Evolutionary conservation across 1,140 invertebrate genomes (phyloP).

Genomic region (Bombus terrestris): DNA sequence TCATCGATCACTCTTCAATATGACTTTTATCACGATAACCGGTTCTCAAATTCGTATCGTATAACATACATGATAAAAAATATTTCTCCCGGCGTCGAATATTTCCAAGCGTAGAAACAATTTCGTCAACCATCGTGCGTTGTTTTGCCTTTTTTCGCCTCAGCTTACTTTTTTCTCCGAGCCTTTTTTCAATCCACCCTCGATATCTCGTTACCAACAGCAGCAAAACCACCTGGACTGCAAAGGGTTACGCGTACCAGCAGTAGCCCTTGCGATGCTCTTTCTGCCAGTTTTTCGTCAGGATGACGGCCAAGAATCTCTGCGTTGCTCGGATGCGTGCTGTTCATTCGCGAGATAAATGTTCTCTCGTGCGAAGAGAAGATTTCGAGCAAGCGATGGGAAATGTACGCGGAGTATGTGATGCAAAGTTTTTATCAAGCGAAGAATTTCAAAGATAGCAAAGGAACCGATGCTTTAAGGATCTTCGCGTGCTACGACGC

Average conservation of each 20-base stretch:
- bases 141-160: slow-evolving; percentile 44
- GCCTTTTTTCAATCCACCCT: slow-evolving; percentile 44
- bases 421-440: not conserved
- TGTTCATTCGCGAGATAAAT: not conserved
- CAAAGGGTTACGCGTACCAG: slow-evolving; percentile 57
- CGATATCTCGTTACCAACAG: slow-evolving; percentile 63
- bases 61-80: no score
- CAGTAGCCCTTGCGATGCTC: not conserved
- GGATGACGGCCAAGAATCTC: slow-evolving; percentile 1
- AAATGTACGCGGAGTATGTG: not conserved
- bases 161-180: slow-evolving; percentile 38
- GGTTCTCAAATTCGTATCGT: no score
- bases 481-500: not conserved
- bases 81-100: no score
- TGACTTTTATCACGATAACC: no score
- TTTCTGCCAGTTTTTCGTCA: not conserved
- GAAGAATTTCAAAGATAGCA: not conserved
- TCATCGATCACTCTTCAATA: no score
- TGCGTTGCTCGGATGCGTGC: no score
- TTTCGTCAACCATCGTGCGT: no score
- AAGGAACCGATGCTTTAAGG: not conserved
- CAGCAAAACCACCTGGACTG: slow-evolving; percentile 63
- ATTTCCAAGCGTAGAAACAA: no score
- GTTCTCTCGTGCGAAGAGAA: not conserved
- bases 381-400: not conserved